Evolutionary conservation across 2,113 vertebrate species (phyloP).

Genomic region (Tinamus guttatus): DNA sequence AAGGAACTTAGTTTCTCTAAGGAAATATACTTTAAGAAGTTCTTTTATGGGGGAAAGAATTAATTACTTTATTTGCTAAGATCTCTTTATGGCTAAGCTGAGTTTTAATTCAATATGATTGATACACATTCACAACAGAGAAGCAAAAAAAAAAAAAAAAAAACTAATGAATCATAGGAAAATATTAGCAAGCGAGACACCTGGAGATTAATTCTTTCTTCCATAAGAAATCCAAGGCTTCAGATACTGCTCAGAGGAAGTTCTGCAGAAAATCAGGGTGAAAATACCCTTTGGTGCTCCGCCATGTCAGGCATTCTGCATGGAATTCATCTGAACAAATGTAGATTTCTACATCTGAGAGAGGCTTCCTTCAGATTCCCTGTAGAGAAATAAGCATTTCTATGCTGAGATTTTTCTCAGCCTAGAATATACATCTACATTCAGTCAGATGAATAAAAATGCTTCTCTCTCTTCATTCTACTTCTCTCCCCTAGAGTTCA

Average conservation of each 20-base stretch:
- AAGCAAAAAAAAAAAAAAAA: neutral
- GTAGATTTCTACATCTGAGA: neutral
- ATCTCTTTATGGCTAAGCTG: neutral
- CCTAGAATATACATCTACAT: neutral
- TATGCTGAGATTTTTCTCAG: neutral
- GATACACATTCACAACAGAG: neutral
- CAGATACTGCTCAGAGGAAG: neutral
- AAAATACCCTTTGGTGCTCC: neutral
- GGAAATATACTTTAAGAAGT: slow-evolving; percentile 19
- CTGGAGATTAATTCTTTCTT: neutral
- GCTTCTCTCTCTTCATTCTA: neutral
- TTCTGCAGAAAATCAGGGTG: neutral
- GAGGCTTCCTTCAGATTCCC: neutral
- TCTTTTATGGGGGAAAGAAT: neutral
- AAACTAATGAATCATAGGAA: neutral
- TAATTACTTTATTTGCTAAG: neutral
- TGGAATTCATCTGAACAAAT: neutral
- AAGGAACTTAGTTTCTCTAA: neutral
- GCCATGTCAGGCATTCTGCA: neutral
- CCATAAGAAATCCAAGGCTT: neutral
- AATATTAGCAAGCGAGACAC: neutral
- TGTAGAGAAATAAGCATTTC: neutral
- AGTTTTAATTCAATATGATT: neutral
- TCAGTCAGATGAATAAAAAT: neutral
- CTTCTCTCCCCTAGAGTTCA: neutral